Evolutionary conservation across 1,140 invertebrate genomes (phyloP).

Genomic region (Eurosta solidaginis): DNA sequence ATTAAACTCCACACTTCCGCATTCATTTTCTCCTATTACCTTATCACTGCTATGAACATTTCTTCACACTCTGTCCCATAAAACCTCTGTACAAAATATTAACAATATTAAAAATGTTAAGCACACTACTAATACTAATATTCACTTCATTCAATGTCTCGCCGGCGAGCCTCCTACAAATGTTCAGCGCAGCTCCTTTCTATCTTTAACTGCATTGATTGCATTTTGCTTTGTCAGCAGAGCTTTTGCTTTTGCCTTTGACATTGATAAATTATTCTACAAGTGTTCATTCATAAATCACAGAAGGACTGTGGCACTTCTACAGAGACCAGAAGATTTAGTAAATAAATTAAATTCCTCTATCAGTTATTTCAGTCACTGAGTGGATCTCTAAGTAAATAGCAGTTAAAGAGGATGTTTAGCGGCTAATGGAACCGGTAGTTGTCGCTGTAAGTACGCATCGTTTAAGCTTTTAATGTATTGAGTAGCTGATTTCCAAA

Average conservation of each 20-base stretch:
- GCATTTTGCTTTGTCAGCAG: neutral
- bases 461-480: neutral
- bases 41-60: neutral
- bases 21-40: neutral
- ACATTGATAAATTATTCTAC: constrained; percentile 33
- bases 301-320: neutral
- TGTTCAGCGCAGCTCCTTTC: neutral
- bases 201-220: neutral
- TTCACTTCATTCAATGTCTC: neutral
- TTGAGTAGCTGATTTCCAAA: neutral
- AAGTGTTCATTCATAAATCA: constrained; percentile 33
- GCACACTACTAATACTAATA: neutral
- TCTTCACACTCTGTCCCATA: neutral
- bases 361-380: neutral
- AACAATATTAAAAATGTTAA: no score
- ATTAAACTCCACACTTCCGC: neutral
- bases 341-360: neutral
- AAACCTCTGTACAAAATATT: neutral
- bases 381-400: neutral
- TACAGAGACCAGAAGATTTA: neutral
- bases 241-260: constrained; percentile 28
- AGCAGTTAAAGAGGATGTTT: neutral
- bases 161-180: neutral
- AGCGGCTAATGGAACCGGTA: neutral
- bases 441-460: neutral